These are phyloP conservation scores for Carpatolechia fugitivella DNA, from an alignment of 2,888 invertebrate species.

Conservation along the genomic window DNA sequence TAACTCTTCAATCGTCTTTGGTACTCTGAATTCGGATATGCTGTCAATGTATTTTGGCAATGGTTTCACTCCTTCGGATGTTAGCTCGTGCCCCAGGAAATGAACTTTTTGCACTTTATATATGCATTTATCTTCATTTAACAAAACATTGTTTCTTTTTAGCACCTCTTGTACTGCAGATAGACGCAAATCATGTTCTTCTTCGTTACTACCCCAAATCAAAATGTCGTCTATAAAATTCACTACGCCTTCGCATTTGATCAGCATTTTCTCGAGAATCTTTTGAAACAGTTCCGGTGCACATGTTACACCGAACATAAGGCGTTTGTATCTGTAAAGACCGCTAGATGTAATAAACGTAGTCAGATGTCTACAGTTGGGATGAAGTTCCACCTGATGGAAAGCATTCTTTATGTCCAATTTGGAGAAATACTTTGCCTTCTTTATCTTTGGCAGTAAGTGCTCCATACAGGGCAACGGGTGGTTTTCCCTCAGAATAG, in stretches of 20 bases:
- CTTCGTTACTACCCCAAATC: slow-evolving; percentile 2
- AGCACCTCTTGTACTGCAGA: slow-evolving; percentile 5
- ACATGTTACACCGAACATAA: slow-evolving; percentile 39
- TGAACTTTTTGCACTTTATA: slow-evolving; percentile 26
- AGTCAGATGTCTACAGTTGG: slow-evolving; percentile 39
- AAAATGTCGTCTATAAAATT: slow-evolving; percentile 22
- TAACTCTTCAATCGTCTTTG: slow-evolving; percentile 3
- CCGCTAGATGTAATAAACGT: slow-evolving; percentile 31
- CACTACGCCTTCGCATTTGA: slow-evolving; percentile 17
- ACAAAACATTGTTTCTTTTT: slow-evolving; percentile 19
- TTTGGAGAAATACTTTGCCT: slow-evolving; percentile 29
- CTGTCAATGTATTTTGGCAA: slow-evolving; percentile 27
- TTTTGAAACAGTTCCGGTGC: slow-evolving; percentile 30
- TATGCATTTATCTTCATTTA: slow-evolving; percentile 34
- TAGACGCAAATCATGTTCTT: slow-evolving; percentile 16
- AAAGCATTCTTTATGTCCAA: slow-evolving; percentile 43
- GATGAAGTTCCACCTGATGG: slow-evolving; percentile 42
- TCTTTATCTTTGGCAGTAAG: background rate
- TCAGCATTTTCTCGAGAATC: slow-evolving; percentile 19
- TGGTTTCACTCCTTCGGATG: slow-evolving; percentile 29
- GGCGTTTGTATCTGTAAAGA: slow-evolving; percentile 42
- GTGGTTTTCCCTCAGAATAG: slow-evolving; percentile 32
- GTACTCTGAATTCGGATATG: slow-evolving; percentile 24
- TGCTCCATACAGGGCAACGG: slow-evolving; percentile 34
- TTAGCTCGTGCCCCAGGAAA: slow-evolving; percentile 36